Percentiles rank a stretch among this genome's conserved stretches.
phyloP scores from a whole-genome alignment of 30 jellyfish, hydroid and myxozoan species.

The Pseudorhiza aurosa region DNA sequence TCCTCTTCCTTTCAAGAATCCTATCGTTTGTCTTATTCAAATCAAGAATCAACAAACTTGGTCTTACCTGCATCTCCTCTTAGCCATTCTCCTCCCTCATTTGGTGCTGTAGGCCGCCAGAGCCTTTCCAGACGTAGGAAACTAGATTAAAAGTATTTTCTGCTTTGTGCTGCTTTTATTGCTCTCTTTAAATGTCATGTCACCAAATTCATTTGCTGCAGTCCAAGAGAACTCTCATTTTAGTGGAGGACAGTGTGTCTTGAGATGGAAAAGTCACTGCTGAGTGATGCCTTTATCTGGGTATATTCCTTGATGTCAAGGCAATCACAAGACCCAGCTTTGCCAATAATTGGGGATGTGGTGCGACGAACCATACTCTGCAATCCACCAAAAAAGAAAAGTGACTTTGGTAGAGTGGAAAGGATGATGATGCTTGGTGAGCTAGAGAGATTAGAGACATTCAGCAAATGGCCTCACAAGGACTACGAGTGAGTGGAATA shows the following conservation, averaged over 20 bases:
- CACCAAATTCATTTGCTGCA: too few species aligned
- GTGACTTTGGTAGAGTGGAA: slow-evolving; percentile 53
- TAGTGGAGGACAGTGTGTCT: slow-evolving; percentile 90
- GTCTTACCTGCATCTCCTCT: too few species aligned
- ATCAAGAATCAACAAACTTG: too few species aligned
- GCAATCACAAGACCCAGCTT: slow-evolving; percentile 81
- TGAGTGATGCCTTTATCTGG: slow-evolving; percentile 53
- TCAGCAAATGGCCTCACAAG: slow-evolving; percentile 87
- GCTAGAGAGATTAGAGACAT: slow-evolving; percentile 79
- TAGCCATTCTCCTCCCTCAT: too few species aligned
- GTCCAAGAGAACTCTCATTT: too few species aligned
- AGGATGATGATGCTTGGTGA: slow-evolving; percentile 86
- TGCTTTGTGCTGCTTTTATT: too few species aligned
- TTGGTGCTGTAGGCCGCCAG: too few species aligned
- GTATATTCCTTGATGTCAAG: slow-evolving; percentile 60
- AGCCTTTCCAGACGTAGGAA: too few species aligned
- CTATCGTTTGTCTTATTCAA: too few species aligned
- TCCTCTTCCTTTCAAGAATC: too few species aligned
- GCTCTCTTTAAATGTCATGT: too few species aligned
- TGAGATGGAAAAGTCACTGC: slow-evolving; percentile 67
- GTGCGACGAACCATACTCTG: slow-evolving; percentile 67
- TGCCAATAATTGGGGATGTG: slow-evolving; percentile 91
- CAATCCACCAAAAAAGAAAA: slow-evolving; percentile 51
- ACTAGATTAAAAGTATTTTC: too few species aligned
- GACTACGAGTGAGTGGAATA: slow-evolving; percentile 83